These are phyloP conservation scores for Malacoraja senta DNA, from an alignment of 2,797 vertebrate genomes.

Conservation along the genomic window DNA sequence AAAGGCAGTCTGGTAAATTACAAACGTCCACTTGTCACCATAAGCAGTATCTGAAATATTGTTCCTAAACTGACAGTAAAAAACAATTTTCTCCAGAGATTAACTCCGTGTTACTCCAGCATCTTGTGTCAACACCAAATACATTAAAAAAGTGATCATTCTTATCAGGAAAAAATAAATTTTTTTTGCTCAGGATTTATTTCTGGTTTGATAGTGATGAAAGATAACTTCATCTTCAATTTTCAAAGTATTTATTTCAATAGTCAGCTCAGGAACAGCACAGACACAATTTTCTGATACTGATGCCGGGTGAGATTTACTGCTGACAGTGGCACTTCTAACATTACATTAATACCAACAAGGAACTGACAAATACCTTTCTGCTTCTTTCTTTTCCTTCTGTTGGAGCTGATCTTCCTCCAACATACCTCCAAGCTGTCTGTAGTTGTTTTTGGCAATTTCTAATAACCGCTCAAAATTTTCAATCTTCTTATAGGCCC, in stretches of 20 bases:
- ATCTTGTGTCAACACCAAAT: no score
- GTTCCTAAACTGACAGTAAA: neutral
- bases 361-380: constrained; percentile 54
- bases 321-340: neutral
- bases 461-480: constrained; percentile 56
- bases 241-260: neutral
- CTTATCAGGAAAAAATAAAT: neutral
- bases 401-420: constrained; percentile 55
- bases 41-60: neutral
- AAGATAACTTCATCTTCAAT: neutral
- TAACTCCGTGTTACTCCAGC: no score
- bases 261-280: neutral
- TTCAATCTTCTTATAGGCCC: constrained; percentile 61
- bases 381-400: constrained; percentile 51
- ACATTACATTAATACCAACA: neutral
- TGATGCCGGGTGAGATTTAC: neutral
- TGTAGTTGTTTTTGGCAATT: constrained; percentile 65
- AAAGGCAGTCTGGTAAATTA: neutral
- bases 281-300: neutral
- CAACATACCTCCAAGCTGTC: constrained; percentile 63
- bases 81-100: neutral
- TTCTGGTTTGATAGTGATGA: neutral
- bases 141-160: no score
- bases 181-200: neutral
- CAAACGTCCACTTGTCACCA: neutral